A percentile compares a stretch with the other conserved stretches of the same genome.
These are phyloP conservation scores for Lophius americanus DNA, from an alignment of 2,797 vertebrate species.

Conservation along the genomic window DNA sequence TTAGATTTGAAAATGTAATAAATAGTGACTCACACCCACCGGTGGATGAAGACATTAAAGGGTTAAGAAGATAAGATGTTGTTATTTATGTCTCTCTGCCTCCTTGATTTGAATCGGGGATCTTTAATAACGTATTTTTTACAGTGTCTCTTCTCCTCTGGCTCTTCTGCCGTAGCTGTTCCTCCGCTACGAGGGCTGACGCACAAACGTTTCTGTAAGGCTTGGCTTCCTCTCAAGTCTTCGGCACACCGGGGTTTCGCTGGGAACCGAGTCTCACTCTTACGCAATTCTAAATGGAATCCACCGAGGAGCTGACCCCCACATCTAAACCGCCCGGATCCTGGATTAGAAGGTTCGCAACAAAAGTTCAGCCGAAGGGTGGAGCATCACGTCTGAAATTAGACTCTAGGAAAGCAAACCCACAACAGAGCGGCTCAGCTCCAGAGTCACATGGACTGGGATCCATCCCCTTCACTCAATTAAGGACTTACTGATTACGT, in stretches of 20 bases:
- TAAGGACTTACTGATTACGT: slow-evolving; percentile 7
- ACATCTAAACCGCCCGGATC: not conserved
- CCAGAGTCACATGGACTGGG: slow-evolving; percentile 11
- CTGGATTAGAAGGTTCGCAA: slow-evolving; percentile 1
- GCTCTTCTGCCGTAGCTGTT: not conserved
- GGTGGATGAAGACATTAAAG: too few relatives aligned
- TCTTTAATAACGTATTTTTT: not conserved
- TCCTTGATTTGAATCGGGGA: not conserved
- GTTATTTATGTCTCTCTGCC: not conserved
- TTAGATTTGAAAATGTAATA: too few relatives aligned
- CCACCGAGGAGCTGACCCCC: not conserved
- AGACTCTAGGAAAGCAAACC: not conserved
- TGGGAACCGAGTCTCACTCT: slow-evolving; percentile 6
- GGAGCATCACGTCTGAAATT: not conserved
- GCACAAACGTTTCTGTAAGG: slow-evolving; percentile 1
- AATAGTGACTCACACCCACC: too few relatives aligned
- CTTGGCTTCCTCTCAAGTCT: slow-evolving; percentile 27
- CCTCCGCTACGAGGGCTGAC: slow-evolving; percentile 9
- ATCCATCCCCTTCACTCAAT: slow-evolving; percentile 9
- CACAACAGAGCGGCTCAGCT: not conserved
- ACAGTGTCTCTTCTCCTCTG: slow-evolving; percentile 2
- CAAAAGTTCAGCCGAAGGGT: not conserved
- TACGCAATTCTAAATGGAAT: slow-evolving; percentile 3
- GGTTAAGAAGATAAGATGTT: too few relatives aligned
- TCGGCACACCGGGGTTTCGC: not conserved